Base-by-base conservation (phyloP, 37 sponge, comb jelly and placozoan species). In the Beroe forskalii region DNA sequence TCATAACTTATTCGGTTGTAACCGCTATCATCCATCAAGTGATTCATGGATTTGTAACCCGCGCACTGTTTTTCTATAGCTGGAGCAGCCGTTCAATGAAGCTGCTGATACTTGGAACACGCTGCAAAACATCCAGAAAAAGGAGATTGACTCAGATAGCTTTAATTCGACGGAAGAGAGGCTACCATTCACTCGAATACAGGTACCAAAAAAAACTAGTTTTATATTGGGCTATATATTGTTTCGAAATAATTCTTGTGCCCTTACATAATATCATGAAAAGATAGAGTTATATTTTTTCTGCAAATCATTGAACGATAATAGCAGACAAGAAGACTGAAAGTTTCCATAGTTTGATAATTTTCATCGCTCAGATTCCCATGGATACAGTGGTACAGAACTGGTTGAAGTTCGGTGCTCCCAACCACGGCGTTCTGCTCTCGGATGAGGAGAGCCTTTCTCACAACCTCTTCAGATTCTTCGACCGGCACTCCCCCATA, bases 341-440 rank as follows among this genome's bases (percentile, higher is more conserved):
- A n/a, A n/a, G n/a, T n/a, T n/a, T n/a, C n/a, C n/a, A n/a, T n/a
- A n/a, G n/a, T n/a, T n/a, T n/a, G n/a, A n/a, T n/a, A n/a, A n/a
- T n/a, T n/a, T n/a, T 48, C 55, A 6, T 48, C 55, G 6, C 55
- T 12, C 55, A 48, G 55, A 48, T 48, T 48, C 55, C 55, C 6
- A 48, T 48, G 55, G 6, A 48, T 12, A 17, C 55, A 17, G 55
- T 48, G 55, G 55, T 48, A 12, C 12, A 17, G 12, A 48, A 48
- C 55, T 48, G 55, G 55, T 12, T 48, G 55, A 48, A 48, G 12
- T 48, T 48, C 55, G 55, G 55, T 48, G 55, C 55, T 12, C 55
- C 55, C 55, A 48, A 48, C 55, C 55, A 48, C 55, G 72, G 72
- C 38, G 32, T 69, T 2, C 12, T 69, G 39, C 72, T 69, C 37